phyloP scores from a whole-genome alignment of 2,888 invertebrate genomes.

The Ferdinandea cuprea region DNA sequence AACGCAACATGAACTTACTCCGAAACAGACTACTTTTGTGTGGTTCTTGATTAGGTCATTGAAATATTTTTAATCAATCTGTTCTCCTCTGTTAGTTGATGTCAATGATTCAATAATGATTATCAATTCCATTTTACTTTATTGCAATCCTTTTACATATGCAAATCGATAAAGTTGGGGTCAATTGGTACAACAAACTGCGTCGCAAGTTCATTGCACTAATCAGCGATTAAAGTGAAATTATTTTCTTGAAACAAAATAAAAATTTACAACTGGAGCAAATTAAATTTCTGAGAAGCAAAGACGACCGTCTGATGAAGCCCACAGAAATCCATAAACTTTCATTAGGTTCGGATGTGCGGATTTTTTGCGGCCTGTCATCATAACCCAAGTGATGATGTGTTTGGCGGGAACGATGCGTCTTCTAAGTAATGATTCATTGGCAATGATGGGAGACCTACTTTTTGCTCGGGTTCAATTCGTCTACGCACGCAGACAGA shows the following conservation, averaged over 20 bases:
- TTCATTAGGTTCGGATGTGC: neutral
- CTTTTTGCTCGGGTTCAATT: neutral
- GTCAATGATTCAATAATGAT: constrained; percentile 18
- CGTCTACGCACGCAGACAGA: neutral
- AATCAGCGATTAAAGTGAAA: neutral
- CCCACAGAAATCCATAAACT: neutral
- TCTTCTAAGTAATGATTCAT: constrained; percentile 3
- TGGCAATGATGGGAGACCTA: neutral
- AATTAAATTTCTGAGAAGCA: neutral
- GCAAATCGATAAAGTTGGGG: too few species aligned
- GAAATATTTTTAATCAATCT: constrained; percentile 10
- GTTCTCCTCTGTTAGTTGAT: neutral
- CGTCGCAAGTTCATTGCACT: constrained; percentile 13
- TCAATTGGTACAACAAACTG: constrained; percentile 3
- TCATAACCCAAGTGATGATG: neutral
- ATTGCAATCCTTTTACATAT: neutral
- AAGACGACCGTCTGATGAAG: neutral
- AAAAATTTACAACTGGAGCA: neutral
- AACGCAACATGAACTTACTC: neutral
- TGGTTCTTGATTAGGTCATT: neutral
- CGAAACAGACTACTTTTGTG: neutral
- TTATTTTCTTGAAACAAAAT: neutral
- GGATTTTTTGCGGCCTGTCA: neutral
- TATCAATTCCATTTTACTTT: neutral
- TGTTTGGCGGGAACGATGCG: neutral